Base-by-base conservation (phyloP, 2,888 invertebrate species). In the Keiferia lycopersicella region DNA sequence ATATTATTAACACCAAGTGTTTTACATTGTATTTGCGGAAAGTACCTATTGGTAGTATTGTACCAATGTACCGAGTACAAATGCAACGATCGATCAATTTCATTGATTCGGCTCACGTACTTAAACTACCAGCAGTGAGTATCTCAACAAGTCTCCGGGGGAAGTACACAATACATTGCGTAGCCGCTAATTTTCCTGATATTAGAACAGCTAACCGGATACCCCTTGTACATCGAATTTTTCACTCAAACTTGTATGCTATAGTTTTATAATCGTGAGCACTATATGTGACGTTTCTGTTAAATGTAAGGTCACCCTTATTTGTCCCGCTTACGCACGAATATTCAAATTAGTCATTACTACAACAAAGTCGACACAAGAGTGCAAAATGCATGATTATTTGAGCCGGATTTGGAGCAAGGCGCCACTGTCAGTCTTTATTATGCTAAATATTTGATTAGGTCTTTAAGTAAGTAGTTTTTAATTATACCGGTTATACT, bases 221-320 rank as follows among this genome's bases (percentile, higher is more conserved):
- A 30, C 30, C 30, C 30, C 2, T 4, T 34, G 34, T 34, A 34
- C 34, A 10, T 34, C 10, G 34, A 34, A 34, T 34, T 34, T 4
- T 34, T 7, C 34, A n/a, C 34, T 34, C 7, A 7, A 34, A 10
- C 10, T 10, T 1, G 34, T 34, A 34, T 4, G 34, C 8, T 34
- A 8, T 8, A 4, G 34, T 4, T 34, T 26, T 26, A 26, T 26
- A 26, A 26, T 26, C 26, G 1, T 34, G 34, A 1, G 34, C 10
- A 34, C 30, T 56, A 39, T 59, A 45, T 6, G 45, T 45, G 16
- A 65, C 41, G 57, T 60, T 38, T 48, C 53, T 56, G 56, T 51
- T 58, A 61, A 64, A 61, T 48, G 53, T 62, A 63, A 63, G 63
- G 64, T 39, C 64, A n/a, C 58, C 65, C 62, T 51, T 64, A 67